Evolutionary conservation across 2,888 invertebrate species (phyloP).

Genomic region (Drosophila merina): DNA sequence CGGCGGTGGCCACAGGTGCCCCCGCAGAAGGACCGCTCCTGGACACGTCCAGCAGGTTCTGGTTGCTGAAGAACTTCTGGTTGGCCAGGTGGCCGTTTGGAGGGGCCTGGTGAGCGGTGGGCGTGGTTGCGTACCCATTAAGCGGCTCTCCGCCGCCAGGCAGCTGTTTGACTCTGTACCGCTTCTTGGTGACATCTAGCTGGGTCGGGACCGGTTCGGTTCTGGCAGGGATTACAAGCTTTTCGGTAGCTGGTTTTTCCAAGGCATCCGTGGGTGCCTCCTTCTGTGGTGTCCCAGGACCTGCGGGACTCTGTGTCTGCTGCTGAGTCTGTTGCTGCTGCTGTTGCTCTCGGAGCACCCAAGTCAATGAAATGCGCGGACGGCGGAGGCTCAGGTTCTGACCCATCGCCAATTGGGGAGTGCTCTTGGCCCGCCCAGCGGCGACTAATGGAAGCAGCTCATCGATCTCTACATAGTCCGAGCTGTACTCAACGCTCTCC

Average conservation of each 20-base stretch:
- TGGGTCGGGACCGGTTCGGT: constrained; percentile 63
- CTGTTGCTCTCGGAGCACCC: constrained; percentile 89
- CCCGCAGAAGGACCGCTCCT: constrained; percentile 14
- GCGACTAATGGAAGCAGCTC: constrained; percentile 68
- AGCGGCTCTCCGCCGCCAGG: constrained; percentile 67
- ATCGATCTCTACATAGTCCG: constrained; percentile 82
- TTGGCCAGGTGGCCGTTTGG: constrained; percentile 74
- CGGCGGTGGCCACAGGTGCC: constrained; percentile 52
- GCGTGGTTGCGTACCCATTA: constrained; percentile 81
- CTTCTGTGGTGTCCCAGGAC: constrained; percentile 40
- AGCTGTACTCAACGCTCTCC: constrained; percentile 64
- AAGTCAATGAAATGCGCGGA: constrained; percentile 90
- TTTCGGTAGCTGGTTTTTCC: constrained; percentile 81
- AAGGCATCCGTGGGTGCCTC: constrained; percentile 9
- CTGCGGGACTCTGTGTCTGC: constrained; percentile 46
- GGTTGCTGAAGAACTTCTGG: constrained; percentile 83
- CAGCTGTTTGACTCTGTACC: constrained; percentile 72
- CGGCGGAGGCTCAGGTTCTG: constrained; percentile 85
- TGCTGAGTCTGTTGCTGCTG: constrained; percentile 86
- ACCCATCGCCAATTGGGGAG: constrained; percentile 84
- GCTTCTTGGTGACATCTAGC: constrained; percentile 72
- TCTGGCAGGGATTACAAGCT: constrained; percentile 34
- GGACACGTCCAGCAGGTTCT: constrained; percentile 78
- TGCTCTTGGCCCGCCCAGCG: constrained; percentile 65
- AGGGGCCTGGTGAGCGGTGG: constrained; percentile 79